These are phyloP conservation scores for Eulithis prunata DNA, from an alignment of 2,888 invertebrate species.

Conservation along the genomic window DNA sequence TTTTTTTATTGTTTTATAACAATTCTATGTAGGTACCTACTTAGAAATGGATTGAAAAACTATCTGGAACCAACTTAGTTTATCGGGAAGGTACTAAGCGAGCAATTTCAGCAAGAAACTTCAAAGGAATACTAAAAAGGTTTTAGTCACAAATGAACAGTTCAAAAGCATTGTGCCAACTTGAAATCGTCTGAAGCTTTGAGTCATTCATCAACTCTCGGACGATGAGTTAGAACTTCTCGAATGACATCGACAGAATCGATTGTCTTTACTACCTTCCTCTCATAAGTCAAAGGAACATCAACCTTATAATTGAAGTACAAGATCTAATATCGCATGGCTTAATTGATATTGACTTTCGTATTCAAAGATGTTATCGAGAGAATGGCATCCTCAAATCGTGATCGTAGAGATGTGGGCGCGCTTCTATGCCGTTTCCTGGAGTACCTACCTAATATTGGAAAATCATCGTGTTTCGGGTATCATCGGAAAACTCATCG, in stretches of 20 bases:
- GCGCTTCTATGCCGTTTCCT: constrained; percentile 16
- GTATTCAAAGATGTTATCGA: constrained; percentile 29
- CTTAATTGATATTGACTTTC: constrained; percentile 4
- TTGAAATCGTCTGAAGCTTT: constrained; percentile 5
- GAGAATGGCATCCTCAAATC: constrained; percentile 25
- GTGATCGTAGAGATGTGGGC: constrained; percentile 20
- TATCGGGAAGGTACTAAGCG: too few species aligned
- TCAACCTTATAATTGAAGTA: constrained; percentile 9
- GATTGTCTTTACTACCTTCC: constrained; percentile 17
- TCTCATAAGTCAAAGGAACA: constrained; percentile 14
- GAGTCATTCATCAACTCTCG: constrained; percentile 24
- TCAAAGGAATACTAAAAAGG: too few species aligned
- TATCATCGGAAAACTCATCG: too few species aligned
- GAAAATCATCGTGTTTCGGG: constrained; percentile 4
- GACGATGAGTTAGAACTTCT: constrained; percentile 16
- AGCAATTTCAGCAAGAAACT: too few species aligned
- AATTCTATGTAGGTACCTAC: too few species aligned
- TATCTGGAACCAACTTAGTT: too few species aligned
- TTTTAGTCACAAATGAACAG: not conserved
- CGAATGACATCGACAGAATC: constrained; percentile 23
- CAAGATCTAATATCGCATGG: constrained; percentile 9
- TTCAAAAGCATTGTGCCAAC: not conserved
- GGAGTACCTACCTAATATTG: constrained; percentile 6
- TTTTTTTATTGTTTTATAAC: too few species aligned
- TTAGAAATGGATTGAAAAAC: too few species aligned